These are phyloP conservation scores for Cydia splendana DNA, from an alignment of 1,140 invertebrate species.

Conservation along the genomic window DNA sequence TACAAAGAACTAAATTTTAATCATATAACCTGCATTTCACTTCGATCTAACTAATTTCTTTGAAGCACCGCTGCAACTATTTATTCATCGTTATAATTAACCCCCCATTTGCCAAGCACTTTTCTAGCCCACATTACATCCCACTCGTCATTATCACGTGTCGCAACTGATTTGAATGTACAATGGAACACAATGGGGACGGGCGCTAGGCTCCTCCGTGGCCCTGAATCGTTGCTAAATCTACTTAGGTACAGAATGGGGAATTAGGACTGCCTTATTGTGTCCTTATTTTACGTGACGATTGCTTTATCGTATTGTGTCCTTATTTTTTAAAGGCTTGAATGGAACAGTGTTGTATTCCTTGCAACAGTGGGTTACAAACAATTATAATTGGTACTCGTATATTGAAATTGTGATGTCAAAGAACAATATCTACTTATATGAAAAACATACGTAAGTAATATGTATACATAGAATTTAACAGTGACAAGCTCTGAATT, in stretches of 20 bases:
- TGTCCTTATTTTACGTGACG: background rate
- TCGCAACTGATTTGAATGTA: conserved; percentile 19
- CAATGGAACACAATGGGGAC: background rate
- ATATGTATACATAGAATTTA: no score
- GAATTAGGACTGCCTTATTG: background rate
- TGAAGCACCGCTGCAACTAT: no score
- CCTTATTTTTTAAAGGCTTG: background rate
- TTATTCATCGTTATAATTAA: background rate
- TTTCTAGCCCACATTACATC: conserved; percentile 5
- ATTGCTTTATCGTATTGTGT: background rate
- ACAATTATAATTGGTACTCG: no score
- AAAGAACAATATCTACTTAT: no score
- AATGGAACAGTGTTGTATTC: background rate
- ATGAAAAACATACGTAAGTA: no score
- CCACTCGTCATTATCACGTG: background rate
- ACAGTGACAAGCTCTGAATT: no score
- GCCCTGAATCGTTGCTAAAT: background rate
- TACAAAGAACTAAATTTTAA: no score
- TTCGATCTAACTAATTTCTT: no score
- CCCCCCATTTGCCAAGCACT: background rate
- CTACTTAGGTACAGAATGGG: background rate
- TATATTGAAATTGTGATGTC: no score
- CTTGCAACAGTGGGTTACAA: background rate
- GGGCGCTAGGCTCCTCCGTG: background rate
- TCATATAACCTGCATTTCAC: no score